Base-by-base conservation (phyloP, 2,113 vertebrate species). In the Rhinolophus ferrumequinum region DNA sequence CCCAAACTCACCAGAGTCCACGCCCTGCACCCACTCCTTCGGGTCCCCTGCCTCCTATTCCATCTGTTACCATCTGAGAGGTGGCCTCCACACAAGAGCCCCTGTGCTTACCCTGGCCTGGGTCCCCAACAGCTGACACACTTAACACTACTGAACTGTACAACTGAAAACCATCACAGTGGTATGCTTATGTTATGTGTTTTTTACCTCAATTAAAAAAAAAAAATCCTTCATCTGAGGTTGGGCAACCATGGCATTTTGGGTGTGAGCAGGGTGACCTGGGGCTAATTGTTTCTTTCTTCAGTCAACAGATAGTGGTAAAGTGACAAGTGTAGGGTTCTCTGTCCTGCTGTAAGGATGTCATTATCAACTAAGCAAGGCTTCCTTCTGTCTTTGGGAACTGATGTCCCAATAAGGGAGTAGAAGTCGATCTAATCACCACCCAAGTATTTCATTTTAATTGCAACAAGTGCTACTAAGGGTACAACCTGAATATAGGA, bases 401-500 rank as follows among this genome's bases (percentile, higher is more conserved):
- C 73, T 58, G 18, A 12, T 13, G 9, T 56, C 44, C 44, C 0
- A 9, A 2, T 6, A 10, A 28, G 66, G 5, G n/a, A 14, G 15
- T 16, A 16, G 67, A 52, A 1, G 47, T 21, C 19, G n/a, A 28
- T 56, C 24, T 38, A 10, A 8, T 6, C 33, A n/a, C 56, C 21
- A 10, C 52, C 70, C 28, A 47, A 10, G 2, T 18, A 2, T 22
- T 54, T 14, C 8, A 2, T 18, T 8, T 52, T 4, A 54, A 8
- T 0, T 6, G 60, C 7, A 24, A 1, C 9, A 16, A 15, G 22
- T 21, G 24, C 21, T 7, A 0, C 30, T 2, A 16, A 15, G 24
- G 28, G 28, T 0, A 3, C n/a, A 4, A 24, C 26, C 30, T 0
- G 12, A 6, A 6, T 52, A 8, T 2, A n/a, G 1, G 22, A 67